Conservation (phyloP, 2,113 vertebrate species). For the Entomyzon cyanotis region DNA sequence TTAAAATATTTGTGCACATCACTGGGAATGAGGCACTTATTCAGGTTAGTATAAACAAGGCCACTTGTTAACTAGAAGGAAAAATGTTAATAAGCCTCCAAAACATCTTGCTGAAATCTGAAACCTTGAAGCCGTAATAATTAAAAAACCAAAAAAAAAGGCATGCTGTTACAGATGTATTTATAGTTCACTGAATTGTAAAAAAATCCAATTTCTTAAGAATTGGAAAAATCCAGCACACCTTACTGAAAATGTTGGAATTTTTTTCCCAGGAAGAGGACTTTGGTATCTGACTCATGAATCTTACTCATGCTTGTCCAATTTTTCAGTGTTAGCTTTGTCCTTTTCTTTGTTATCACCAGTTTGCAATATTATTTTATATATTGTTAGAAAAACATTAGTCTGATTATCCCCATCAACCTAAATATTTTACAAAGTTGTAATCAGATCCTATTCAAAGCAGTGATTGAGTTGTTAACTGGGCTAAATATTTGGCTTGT, state of each 20-base stretch:
- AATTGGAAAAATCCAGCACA: background rate
- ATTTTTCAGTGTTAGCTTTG: background rate
- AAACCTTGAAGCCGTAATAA: slow-evolving; percentile 13
- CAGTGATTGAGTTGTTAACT: background rate
- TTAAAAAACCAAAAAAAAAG: background rate
- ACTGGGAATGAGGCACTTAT: slow-evolving; percentile 47
- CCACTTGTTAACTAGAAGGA: slow-evolving; percentile 15
- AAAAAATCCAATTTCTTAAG: slow-evolving; percentile 14
- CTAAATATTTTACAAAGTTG: background rate
- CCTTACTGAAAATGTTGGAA: background rate
- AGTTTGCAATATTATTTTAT: background rate
- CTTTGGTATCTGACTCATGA: background rate
- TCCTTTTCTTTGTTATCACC: background rate
- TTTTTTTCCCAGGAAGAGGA: background rate
- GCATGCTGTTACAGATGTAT: background rate
- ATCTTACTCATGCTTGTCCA: background rate
- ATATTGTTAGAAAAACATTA: background rate
- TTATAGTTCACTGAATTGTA: slow-evolving; percentile 21
- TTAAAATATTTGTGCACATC: slow-evolving; percentile 64
- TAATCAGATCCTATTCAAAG: background rate
- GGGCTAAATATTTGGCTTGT: background rate
- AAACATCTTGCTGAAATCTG: slow-evolving; percentile 21
- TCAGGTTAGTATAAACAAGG: slow-evolving; percentile 53
- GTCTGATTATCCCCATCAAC: background rate
- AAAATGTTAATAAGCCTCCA: slow-evolving; percentile 42